Percentiles rank a stretch among this genome's conserved stretches.
Evolutionary conservation across 1,140 invertebrate species (phyloP).

Genomic region (Battus philenor): DNA sequence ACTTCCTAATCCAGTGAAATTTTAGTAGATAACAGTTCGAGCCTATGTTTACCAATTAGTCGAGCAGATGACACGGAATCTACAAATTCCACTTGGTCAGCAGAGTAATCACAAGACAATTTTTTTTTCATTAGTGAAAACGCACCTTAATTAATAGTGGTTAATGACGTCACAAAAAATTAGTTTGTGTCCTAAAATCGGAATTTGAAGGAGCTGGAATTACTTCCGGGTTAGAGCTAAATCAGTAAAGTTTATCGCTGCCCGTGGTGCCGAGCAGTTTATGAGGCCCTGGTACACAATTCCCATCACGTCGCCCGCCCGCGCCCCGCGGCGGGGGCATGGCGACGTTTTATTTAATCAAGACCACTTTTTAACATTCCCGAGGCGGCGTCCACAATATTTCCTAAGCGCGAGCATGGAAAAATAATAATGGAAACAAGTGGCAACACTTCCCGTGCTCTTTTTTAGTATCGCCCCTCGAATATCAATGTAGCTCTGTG

Average conservation of each 20-base stretch:
- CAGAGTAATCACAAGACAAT: too few species aligned
- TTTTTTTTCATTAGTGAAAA: too few species aligned
- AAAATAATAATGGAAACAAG: conserved; percentile 41
- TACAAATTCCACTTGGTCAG: too few species aligned
- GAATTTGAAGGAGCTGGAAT: too few species aligned
- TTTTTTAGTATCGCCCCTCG: conserved; percentile 28
- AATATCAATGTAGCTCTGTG: conserved; percentile 26
- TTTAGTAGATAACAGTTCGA: too few species aligned
- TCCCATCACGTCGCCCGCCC: conserved; percentile 42
- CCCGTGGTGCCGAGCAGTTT: conserved; percentile 43
- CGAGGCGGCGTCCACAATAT: conserved; percentile 49
- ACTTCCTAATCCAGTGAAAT: too few species aligned
- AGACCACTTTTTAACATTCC: conserved; percentile 68
- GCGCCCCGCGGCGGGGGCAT: conserved; percentile 17
- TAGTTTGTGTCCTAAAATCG: too few species aligned
- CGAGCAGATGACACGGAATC: too few species aligned
- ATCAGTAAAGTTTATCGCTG: conserved; percentile 33
- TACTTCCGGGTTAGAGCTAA: too few species aligned
- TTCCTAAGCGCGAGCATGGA: conserved; percentile 50
- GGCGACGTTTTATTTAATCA: conserved; percentile 70
- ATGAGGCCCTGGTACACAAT: conserved; percentile 37
- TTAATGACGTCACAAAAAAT: too few species aligned
- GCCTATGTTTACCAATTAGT: too few species aligned
- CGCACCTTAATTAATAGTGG: too few species aligned
- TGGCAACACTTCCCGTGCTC: conserved; percentile 39